Base-by-base conservation (phyloP, 1,140 invertebrate species). In the Luehdorfia chinensis region DNA sequence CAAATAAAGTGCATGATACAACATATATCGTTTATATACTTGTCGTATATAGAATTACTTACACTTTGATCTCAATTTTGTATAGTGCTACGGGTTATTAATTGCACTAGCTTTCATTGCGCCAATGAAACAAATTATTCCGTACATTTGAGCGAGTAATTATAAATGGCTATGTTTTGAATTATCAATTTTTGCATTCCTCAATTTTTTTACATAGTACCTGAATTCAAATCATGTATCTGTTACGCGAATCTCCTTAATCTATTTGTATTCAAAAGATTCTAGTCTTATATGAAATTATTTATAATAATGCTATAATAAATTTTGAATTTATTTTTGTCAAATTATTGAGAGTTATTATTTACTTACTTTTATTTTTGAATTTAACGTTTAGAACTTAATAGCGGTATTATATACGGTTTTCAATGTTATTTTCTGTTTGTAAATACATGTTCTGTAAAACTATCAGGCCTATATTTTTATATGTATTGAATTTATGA, bases 381-480 rank as follows among this genome's bases (percentile, higher is more conserved):
- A n/a, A n/a, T n/a, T n/a, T n/a, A n/a, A n/a, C n/a, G n/a, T n/a
- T n/a, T n/a, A n/a, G n/a, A n/a, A n/a, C n/a, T n/a, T n/a, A n/a
- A n/a, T n/a, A n/a, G n/a, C n/a, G n/a, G n/a, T n/a, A n/a, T n/a
- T n/a, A n/a, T n/a, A n/a, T n/a, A n/a, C n/a, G n/a, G n/a, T n/a
- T n/a, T n/a, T n/a, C n/a, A n/a, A n/a, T n/a, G n/a, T n/a, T n/a
- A n/a, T n/a, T n/a, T n/a, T n/a, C n/a, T n/a, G n/a, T n/a, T n/a
- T n/a, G n/a, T n/a, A n/a, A n/a, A n/a, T n/a, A n/a, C n/a, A n/a
- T n/a, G n/a, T n/a, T n/a, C n/a, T n/a, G n/a, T 6, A 21, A 3
- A 21, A 21, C n/a, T 15, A n/a, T 41, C 37, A 14, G 37, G 37
- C 37, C 37, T 41, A 41, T 41, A 41, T 41, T 28, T 41, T 41